phyloP scores from a whole-genome alignment of 2,797 vertebrate genomes.

The Mycteria americana region DNA sequence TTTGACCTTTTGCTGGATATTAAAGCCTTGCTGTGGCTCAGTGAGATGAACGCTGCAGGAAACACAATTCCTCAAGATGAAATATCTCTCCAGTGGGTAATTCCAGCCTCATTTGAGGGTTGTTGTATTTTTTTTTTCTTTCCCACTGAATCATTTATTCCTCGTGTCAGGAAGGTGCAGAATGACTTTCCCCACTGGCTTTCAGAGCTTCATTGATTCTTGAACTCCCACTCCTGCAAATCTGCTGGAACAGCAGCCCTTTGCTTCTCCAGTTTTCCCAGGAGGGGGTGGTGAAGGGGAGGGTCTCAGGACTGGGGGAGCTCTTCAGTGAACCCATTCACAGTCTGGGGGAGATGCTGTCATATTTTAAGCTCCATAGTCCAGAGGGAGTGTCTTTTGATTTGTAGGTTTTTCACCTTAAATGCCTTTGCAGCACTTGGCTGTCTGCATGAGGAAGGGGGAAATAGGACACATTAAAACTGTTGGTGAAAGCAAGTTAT shows the following conservation, averaged over 20 bases:
- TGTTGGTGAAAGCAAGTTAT: not conserved
- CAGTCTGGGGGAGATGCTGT: not conserved
- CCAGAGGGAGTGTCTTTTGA: not conserved
- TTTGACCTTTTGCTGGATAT: conserved; percentile 53
- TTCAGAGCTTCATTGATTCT: conserved; percentile 70
- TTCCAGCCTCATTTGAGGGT: conserved; percentile 63
- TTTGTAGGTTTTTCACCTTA: not conserved
- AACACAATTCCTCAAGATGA: conserved; percentile 69
- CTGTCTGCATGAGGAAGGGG: not conserved
- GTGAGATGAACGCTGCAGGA: conserved; percentile 52
- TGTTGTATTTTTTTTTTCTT: conserved; percentile 44
- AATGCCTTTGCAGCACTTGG: not conserved
- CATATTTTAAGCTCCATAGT: not conserved
- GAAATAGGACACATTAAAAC: not conserved
- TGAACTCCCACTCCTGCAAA: conserved; percentile 53
- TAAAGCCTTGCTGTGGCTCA: conserved; percentile 49
- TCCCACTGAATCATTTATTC: conserved; percentile 69
- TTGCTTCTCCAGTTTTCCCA: conserved; percentile 17
- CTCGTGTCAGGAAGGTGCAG: conserved; percentile 71
- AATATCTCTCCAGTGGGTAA: conserved; percentile 69
- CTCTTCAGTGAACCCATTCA: not conserved
- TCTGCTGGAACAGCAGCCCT: conserved; percentile 66
- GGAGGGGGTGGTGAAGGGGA: not conserved
- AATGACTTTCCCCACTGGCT: conserved; percentile 60
- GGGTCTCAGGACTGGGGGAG: not conserved